Evolutionary conservation across 1,140 invertebrate genomes (phyloP).

Genomic region (Drosophila prosaltans): DNA sequence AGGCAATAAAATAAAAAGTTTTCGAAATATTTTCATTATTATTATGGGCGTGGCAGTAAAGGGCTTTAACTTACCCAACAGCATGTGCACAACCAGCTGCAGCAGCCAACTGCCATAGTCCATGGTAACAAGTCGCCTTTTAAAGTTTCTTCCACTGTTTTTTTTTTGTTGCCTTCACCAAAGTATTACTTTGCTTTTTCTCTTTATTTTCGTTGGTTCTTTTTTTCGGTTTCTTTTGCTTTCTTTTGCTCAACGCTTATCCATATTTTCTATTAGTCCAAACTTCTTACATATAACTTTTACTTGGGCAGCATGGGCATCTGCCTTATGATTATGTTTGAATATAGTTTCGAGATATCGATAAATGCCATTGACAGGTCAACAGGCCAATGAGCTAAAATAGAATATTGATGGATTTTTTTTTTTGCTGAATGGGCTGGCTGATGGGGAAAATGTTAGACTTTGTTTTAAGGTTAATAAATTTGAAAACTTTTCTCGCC

Average conservation of each 20-base stretch:
- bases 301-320: slow-evolving; percentile 30
- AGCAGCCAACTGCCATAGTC: slow-evolving; percentile 64
- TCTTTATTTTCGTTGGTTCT: background rate
- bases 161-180: slow-evolving; percentile 23
- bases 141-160: slow-evolving; percentile 33
- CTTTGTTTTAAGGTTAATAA: slow-evolving; percentile 77
- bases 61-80: slow-evolving; percentile 68
- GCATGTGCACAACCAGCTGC: slow-evolving; percentile 68
- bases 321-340: slow-evolving; percentile 42
- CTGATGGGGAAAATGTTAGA: slow-evolving; percentile 23
- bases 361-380: slow-evolving; percentile 67
- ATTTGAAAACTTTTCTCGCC: slow-evolving; percentile 67
- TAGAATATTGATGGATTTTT: slow-evolving; percentile 49
- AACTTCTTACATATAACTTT: slow-evolving; percentile 57
- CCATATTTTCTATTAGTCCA: slow-evolving; percentile 62
- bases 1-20: slow-evolving; percentile 80
- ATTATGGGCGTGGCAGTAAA: slow-evolving; percentile 35
- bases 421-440: slow-evolving; percentile 9
- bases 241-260: slow-evolving; percentile 38
- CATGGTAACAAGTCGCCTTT: slow-evolving; percentile 55
- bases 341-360: slow-evolving; percentile 59
- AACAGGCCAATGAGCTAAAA: slow-evolving; percentile 54
- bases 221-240: background rate
- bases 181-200: slow-evolving; percentile 44
- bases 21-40: slow-evolving; percentile 77